Percentiles rank a stretch among this genome's conserved stretches.
Conservation (phyloP, 2,797 vertebrate genomes). For the Myotis pilosus region DNA sequence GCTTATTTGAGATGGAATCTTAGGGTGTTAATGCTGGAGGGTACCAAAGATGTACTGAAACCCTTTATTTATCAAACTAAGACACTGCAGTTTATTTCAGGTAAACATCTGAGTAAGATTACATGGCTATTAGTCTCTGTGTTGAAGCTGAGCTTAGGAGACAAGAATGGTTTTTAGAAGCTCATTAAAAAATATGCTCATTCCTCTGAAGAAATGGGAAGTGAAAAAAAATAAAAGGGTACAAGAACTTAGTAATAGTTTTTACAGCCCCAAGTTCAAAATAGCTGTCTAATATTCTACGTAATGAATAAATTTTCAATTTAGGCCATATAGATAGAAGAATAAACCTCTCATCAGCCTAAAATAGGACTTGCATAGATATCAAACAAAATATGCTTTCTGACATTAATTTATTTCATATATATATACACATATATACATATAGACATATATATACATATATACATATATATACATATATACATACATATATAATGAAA, state of each 20-base stretch:
- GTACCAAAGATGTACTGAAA: background rate
- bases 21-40: background rate
- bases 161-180: conserved; percentile 6
- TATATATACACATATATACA: too few relatives aligned
- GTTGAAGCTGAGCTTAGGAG: background rate
- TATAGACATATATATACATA: background rate
- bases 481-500: background rate
- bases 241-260: background rate
- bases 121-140: background rate
- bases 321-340: background rate
- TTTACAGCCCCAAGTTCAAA: conserved; percentile 18
- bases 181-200: background rate
- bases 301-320: background rate
- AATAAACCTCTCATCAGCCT: background rate
- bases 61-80: background rate
- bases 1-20: background rate
- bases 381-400: conserved; percentile 13
- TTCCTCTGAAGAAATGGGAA: background rate
- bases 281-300: background rate
- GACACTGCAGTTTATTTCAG: background rate
- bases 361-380: background rate
- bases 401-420: background rate
- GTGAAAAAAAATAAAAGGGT: background rate
- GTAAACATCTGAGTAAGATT: background rate
- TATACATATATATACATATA: too few relatives aligned